phyloP scores from a whole-genome alignment of 2,113 vertebrate species.

The Hoplias malabaricus region DNA sequence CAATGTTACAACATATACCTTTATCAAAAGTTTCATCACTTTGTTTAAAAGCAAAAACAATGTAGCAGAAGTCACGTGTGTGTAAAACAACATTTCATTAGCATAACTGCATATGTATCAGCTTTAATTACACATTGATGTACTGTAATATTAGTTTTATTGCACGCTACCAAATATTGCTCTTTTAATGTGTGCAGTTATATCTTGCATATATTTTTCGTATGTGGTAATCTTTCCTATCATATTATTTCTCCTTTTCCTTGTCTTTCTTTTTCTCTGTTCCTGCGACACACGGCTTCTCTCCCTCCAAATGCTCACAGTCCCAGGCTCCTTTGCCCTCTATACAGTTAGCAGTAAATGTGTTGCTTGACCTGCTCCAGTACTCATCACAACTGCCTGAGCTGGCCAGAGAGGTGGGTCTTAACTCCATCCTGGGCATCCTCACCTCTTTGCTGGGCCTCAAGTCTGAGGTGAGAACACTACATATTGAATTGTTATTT shows the following conservation, averaged over 20 bases:
- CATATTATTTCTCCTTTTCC: neutral
- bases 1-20: neutral
- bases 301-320: slow-evolving; percentile 56
- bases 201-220: too few species aligned
- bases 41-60: too few species aligned
- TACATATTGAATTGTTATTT: neutral
- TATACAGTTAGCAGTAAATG: slow-evolving; percentile 78
- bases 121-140: too few species aligned
- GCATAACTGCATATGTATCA: too few species aligned
- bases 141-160: too few species aligned
- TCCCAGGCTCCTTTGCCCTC: slow-evolving; percentile 83
- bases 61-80: too few species aligned
- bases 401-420: slow-evolving; percentile 83
- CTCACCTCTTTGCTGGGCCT: slow-evolving; percentile 86
- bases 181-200: too few species aligned
- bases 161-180: too few species aligned
- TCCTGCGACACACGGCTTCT: neutral
- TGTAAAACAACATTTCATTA: too few species aligned
- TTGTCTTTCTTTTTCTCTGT: neutral
- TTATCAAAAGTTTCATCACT: too few species aligned
- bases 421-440: slow-evolving; percentile 85
- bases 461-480: slow-evolving; percentile 78
- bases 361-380: slow-evolving; percentile 82
- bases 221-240: neutral
- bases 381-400: slow-evolving; percentile 83